Evolutionary conservation across 2,113 vertebrate species (phyloP).

Genomic region (Gadus chalcogrammus): DNA sequence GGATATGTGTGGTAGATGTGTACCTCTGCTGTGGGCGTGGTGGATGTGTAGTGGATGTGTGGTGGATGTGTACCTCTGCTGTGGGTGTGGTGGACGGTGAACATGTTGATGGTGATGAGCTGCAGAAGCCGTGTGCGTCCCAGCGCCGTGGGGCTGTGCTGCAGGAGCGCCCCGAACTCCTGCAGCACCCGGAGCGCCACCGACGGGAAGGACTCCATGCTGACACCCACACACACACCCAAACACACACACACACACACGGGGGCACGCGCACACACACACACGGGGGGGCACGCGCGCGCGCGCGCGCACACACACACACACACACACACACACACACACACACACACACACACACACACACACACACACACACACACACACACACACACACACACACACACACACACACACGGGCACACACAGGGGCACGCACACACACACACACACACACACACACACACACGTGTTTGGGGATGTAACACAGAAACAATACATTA

Average conservation of each 20-base stretch:
- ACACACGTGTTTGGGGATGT: too few species aligned
- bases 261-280: background rate
- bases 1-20: too few species aligned
- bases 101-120: conserved; percentile 98
- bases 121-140: conserved; percentile 91
- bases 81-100: conserved; percentile 89
- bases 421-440: too few species aligned
- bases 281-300: too few species aligned
- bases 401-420: conserved; percentile 7
- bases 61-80: conserved; percentile 69
- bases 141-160: conserved; percentile 85
- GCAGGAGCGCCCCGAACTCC: conserved; percentile 89
- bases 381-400: conserved; percentile 1
- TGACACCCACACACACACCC: conserved; percentile 48
- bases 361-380: background rate
- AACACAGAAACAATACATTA: too few species aligned
- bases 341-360: conserved; percentile 6
- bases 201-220: conserved; percentile 92
- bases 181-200: conserved; percentile 85
- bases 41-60: background rate
- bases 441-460: too few species aligned
- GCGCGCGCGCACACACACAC: conserved; percentile 2
- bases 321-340: conserved; percentile 1
- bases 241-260: conserved; percentile 2
- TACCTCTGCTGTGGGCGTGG: background rate